A percentile compares a stretch with the other conserved stretches of the same genome.
These are phyloP conservation scores for Champsocephalus esox DNA, from an alignment of 2,797 vertebrate genomes.

Conservation along the genomic window DNA sequence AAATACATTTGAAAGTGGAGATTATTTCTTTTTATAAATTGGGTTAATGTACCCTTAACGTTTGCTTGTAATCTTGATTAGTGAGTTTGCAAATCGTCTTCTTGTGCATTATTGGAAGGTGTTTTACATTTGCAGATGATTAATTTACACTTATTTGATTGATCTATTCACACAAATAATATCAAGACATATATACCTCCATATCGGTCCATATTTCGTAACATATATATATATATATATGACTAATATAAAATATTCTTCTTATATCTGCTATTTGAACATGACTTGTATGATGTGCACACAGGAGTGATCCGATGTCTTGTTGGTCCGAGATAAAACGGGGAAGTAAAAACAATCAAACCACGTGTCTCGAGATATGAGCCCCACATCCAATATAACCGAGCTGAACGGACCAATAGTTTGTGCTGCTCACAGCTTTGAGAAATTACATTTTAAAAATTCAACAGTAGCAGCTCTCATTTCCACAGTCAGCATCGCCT, in stretches of 20 bases:
- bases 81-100: no score
- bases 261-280: neutral
- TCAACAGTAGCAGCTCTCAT: slow-evolving; percentile 25
- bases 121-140: no score
- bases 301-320: neutral
- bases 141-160: no score
- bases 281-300: neutral
- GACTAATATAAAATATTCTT: no score
- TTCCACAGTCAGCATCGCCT: neutral
- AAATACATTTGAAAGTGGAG: no score
- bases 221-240: no score
- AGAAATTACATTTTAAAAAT: slow-evolving; percentile 44
- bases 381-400: neutral
- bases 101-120: no score
- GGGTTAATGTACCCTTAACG: neutral
- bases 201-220: no score
- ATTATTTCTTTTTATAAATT: neutral
- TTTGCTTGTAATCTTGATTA: neutral
- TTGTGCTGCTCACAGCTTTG: slow-evolving; percentile 14
- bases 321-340: neutral
- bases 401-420: slow-evolving; percentile 11
- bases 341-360: neutral
- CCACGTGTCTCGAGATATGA: neutral
- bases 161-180: no score
- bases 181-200: no score